phyloP scores from a whole-genome alignment of 2,797 vertebrate species.

The Uromys caudimaculatus region DNA sequence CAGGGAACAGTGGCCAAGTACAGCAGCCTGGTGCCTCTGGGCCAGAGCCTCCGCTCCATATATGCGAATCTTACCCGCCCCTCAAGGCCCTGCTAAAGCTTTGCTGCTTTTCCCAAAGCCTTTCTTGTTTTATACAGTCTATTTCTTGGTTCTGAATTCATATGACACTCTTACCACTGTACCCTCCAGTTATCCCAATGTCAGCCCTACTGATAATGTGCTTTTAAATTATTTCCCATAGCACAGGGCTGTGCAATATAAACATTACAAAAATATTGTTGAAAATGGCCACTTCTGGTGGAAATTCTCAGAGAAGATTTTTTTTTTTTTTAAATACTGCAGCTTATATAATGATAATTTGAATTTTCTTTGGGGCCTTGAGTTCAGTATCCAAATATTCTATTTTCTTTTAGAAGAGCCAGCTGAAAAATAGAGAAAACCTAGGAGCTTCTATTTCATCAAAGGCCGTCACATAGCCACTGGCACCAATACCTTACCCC shows the following conservation, averaged over 20 bases:
- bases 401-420: slow-evolving; percentile 36
- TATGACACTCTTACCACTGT: not conserved
- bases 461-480: not conserved
- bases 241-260: not conserved
- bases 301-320: slow-evolving; percentile 41
- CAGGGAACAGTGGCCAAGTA: not conserved
- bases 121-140: slow-evolving; percentile 11
- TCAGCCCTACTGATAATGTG: not conserved
- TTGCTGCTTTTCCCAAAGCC: not conserved
- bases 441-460: not conserved
- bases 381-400: slow-evolving; percentile 6
- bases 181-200: not conserved
- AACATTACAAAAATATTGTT: slow-evolving; percentile 52
- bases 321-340: no score
- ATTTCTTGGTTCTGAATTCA: slow-evolving; percentile 46
- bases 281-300: slow-evolving; percentile 18
- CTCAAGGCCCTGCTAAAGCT: not conserved
- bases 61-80: not conserved
- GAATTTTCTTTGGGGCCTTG: slow-evolving; percentile 54
- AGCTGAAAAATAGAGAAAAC: not conserved
- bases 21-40: not conserved
- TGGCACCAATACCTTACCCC: not conserved
- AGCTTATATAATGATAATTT: slow-evolving; percentile 20
- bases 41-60: not conserved
- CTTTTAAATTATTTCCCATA: slow-evolving; percentile 12